These are phyloP conservation scores for Sigmodon hispidus DNA, from an alignment of 2,113 vertebrate species.

Conservation along the genomic window DNA sequence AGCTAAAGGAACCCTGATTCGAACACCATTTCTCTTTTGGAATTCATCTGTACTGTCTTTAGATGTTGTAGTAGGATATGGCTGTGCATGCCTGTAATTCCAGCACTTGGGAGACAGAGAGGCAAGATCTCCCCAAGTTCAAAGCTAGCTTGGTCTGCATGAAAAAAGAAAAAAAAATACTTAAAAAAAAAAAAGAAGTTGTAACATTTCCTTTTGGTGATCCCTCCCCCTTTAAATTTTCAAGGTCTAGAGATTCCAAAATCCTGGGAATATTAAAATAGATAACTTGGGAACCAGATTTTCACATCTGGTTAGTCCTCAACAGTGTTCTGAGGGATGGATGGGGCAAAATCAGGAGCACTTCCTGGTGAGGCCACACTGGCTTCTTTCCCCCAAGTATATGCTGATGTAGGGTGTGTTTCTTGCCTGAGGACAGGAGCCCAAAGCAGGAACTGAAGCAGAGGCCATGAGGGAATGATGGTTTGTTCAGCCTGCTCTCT, in stretches of 20 bases:
- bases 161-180: no score
- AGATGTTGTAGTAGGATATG: neutral
- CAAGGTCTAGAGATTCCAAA: neutral
- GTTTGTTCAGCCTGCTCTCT: neutral
- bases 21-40: neutral
- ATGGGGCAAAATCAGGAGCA: neutral
- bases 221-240: neutral
- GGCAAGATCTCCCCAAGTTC: neutral
- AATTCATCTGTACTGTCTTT: neutral
- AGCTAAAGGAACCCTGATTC: neutral
- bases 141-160: neutral
- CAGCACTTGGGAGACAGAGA: neutral
- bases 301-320: neutral
- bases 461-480: neutral
- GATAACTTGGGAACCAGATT: no score
- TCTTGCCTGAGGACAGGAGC: slow-evolving; percentile 7
- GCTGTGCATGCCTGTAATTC: neutral
- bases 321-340: neutral
- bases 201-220: neutral
- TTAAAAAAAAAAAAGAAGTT: no score
- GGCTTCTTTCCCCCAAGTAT: neutral
- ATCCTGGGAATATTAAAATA: neutral
- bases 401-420: neutral
- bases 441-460: neutral
- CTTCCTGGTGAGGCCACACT: neutral